Base-by-base conservation (phyloP, 92 coral and sea anemone species). In the Muricea muricata region DNA sequence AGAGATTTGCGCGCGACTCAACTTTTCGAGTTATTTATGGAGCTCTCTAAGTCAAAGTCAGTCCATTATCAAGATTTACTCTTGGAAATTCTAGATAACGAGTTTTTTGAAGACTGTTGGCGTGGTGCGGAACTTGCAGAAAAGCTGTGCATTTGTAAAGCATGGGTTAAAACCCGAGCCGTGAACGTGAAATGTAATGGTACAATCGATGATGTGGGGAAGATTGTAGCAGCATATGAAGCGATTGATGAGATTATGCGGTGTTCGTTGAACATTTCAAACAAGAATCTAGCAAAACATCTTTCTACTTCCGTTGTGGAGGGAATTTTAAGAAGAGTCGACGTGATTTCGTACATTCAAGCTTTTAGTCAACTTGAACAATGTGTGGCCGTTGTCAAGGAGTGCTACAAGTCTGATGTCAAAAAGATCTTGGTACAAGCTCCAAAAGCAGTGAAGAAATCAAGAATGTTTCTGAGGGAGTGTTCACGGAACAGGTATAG, bases 321-420 rank as follows among this genome's bases (percentile, higher is more conserved):
- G 28, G 11, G 34, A 24, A 18, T 56, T 78, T 65, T 78, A 8
- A 30, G 6, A 17, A 52, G 20, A 1, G 18, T 17, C 1, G 23
- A 52, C 26, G 60, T 7, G 4, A 52, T 52, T 52, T 52, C 60
- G 4, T 15, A 17, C 20, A 23, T 52, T 52, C 60, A 52, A 52
- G 23, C 60, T 52, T 52, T 52, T 52, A 25, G 18, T 52, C 2
- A 17, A 7, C 18, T 52, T 1, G 60, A 52, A 25, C 18, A 52
- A 52, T 52, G 6, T 41, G 14, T 65, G 11, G 48, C 37, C 21
- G 42, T 20, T 56, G 61, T 77, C 24, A 68, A 56, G 30, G 70
- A 77, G 52, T 77, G 82, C 52, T 77, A 77, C 48, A 54, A 54
- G n/a, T 31, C 39, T 54, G 71, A 78, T 29, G 83, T 58, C 0